These are phyloP conservation scores for Tachina grossa DNA, from an alignment of 2,888 invertebrate genomes.

Conservation along the genomic window DNA sequence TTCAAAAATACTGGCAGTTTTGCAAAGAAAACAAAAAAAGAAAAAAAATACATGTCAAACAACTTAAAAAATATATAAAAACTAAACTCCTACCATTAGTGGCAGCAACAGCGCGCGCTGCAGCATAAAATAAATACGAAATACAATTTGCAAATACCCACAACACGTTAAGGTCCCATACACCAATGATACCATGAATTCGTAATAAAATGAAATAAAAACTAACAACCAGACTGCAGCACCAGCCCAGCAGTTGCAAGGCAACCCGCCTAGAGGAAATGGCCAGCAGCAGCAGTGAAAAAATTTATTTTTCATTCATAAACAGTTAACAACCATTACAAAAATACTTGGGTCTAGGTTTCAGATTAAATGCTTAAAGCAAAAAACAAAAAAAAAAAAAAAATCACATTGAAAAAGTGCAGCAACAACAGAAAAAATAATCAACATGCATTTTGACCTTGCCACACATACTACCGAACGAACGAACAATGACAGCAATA, in stretches of 20 bases:
- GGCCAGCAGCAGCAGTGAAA: not conserved
- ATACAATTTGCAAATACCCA: conserved; percentile 70
- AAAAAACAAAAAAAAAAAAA: conserved; percentile 10
- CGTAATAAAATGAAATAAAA: conserved; percentile 58
- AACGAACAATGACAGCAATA: conserved; percentile 31
- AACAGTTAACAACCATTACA: conserved; percentile 62
- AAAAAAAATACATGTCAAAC: conserved; percentile 23
- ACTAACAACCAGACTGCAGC: conserved; percentile 41
- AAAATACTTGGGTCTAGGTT: conserved; percentile 56
- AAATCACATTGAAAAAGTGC: conserved; percentile 36
- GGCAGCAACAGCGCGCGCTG: not conserved
- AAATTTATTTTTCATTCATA: conserved; percentile 60
- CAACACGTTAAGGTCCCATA: conserved; percentile 67
- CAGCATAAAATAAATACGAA: conserved; percentile 50
- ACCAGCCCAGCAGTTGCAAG: conserved; percentile 5
- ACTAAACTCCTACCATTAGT: not conserved
- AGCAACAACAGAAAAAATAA: conserved; percentile 18
- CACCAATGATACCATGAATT: conserved; percentile 64
- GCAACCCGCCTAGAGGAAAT: not conserved
- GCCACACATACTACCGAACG: conserved; percentile 57
- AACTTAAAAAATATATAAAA: conserved; percentile 44
- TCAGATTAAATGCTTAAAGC: conserved; percentile 43
- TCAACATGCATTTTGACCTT: conserved; percentile 67
- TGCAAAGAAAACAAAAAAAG: conserved; percentile 3
- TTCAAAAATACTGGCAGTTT: conserved; percentile 46